These are phyloP conservation scores for Sula dactylatra DNA, from an alignment of 2,113 vertebrate species.

Conservation along the genomic window DNA sequence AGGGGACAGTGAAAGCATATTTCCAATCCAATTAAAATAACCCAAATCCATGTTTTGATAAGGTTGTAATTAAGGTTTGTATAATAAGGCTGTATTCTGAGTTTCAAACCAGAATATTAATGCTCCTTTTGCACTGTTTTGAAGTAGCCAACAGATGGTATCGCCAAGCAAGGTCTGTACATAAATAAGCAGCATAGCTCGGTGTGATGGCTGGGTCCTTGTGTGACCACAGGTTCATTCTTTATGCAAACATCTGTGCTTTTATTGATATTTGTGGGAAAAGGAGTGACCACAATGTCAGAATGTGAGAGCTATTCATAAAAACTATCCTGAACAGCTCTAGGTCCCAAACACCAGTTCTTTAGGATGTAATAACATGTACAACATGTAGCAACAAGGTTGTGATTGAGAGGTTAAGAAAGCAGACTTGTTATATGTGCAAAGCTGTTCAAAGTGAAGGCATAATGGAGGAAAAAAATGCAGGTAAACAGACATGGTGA, in stretches of 20 bases:
- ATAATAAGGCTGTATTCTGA: background rate
- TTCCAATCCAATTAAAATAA: background rate
- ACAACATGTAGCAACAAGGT: background rate
- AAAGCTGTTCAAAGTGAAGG: background rate
- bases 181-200: background rate
- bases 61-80: background rate
- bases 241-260: background rate
- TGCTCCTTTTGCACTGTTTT: background rate
- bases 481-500: background rate
- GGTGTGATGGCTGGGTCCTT: background rate
- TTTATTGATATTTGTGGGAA: background rate
- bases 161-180: background rate
- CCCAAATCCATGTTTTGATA: background rate
- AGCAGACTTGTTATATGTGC: background rate
- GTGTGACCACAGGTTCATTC: background rate
- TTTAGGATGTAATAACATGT: background rate
- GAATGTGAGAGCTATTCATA: background rate
- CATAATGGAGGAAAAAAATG: background rate
- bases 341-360: background rate
- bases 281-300: background rate
- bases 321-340: background rate
- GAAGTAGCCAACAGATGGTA: background rate
- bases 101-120: background rate
- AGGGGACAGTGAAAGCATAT: background rate
- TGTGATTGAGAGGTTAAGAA: background rate